Base-by-base conservation (phyloP, 2,888 invertebrate genomes). In the Acleris literana region DNA sequence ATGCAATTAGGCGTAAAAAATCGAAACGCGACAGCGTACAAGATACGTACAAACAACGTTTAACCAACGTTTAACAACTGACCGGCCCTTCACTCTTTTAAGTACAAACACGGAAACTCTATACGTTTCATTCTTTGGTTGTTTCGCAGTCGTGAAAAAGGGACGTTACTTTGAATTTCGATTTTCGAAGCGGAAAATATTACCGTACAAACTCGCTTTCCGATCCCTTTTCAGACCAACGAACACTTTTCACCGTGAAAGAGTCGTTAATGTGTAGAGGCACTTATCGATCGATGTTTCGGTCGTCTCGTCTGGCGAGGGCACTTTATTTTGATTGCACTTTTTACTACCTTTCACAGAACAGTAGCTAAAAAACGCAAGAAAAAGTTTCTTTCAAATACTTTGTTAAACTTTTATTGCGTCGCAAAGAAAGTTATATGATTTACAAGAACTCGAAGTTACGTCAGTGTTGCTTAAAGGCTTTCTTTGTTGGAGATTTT, bases 401-500 rank as follows among this genome's bases (percentile, higher is more conserved):
- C 53, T 17, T 49, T 49, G 18, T 17, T 17, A 2, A 48, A 49
- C 11, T 49, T 49, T 18, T 3, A 49, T 49, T 49, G n/a, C 18
- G 20, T 49, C 18, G 11, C 49, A 49, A 49, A 49, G 48, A 18
- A 48, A 18, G 18, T 11, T 17, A 7, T 49, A 18, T 11, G 17
- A 18, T 17, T 11, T 49, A 9, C 46, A 17, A 6, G 9, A 49
- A 49, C 49, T 49, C 18, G 9, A 17, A 49, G 18, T 18, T 49
- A 11, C 18, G 18, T 18, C 17, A 17, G 9, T 49, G 49, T 20
- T 49, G 59, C 56, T 68, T 69, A 13, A 60, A 64, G 59, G 65
- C 54, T 68, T 69, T 56, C 66, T 68, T 64, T 51, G n/a, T 56
- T 61, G 1, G 13, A 39, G 11, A 56, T 56, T 65, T 56, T 52